These are phyloP conservation scores for Dicrurus megarhynchus DNA, from an alignment of 2,113 vertebrate genomes.

Conservation along the genomic window DNA sequence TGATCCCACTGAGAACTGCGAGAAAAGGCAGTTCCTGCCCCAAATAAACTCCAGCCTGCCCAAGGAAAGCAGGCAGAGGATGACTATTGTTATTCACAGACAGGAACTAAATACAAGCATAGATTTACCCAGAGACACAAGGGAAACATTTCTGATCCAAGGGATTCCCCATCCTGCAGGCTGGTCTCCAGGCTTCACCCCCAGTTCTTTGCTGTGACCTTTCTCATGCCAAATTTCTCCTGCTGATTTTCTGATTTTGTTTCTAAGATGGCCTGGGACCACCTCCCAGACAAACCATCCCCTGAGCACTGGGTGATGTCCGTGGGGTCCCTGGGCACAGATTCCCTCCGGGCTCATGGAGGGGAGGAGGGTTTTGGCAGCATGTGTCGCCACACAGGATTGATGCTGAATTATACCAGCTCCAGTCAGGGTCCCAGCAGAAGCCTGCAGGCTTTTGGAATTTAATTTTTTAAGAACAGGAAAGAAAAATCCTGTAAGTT, in stretches of 20 bases:
- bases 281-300: not conserved
- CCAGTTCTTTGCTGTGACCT: not conserved
- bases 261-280: not conserved
- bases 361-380: not conserved
- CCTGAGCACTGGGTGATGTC: not conserved
- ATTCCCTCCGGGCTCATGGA: accelerated
- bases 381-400: accelerated
- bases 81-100: not conserved
- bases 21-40: not conserved
- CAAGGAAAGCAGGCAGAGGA: not conserved
- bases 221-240: not conserved
- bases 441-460: not conserved
- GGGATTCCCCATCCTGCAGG: accelerated
- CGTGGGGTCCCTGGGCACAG: accelerated
- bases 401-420: not conserved
- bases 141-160: not conserved
- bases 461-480: not conserved
- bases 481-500: not conserved
- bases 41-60: not conserved
- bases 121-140: not conserved
- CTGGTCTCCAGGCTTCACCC: not conserved
- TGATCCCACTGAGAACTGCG: not conserved
- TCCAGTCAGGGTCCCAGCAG: not conserved
- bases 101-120: not conserved
- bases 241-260: not conserved